phyloP scores from a whole-genome alignment of 1,140 invertebrate species.

The Grapholita molesta region DNA sequence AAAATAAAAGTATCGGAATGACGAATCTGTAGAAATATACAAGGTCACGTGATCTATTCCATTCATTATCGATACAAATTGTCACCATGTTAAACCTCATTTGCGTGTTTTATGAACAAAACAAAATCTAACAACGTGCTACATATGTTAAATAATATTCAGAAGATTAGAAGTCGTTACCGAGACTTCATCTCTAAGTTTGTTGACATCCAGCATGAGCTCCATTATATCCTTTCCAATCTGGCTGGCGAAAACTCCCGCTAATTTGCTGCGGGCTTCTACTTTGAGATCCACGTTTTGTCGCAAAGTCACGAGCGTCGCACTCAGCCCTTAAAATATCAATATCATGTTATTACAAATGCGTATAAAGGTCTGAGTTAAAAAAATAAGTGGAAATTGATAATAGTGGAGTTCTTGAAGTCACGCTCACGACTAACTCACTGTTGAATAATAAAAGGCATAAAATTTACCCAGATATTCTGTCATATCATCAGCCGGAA shows the following conservation, averaged over 20 bases:
- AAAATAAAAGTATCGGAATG: too few species aligned
- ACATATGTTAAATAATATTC: too few species aligned
- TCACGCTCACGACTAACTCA: too few species aligned
- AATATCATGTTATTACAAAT: neutral
- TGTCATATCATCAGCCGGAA: constrained; percentile 77
- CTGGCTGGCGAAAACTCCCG: constrained; percentile 79
- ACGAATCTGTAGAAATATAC: too few species aligned
- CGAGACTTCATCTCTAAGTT: constrained; percentile 81
- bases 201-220: constrained; percentile 83
- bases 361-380: neutral
- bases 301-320: constrained; percentile 70
- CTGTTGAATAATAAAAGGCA: constrained; percentile 42
- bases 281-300: constrained; percentile 78
- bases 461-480: constrained; percentile 65
- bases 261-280: constrained; percentile 77
- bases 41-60: too few species aligned
- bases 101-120: too few species aligned
- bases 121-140: too few species aligned
- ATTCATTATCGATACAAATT: too few species aligned
- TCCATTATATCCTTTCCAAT: constrained; percentile 81
- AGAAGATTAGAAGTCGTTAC: too few species aligned
- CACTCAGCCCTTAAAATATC: constrained; percentile 56
- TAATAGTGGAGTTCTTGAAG: too few species aligned
- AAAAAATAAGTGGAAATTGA: too few species aligned
- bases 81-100: too few species aligned